Conservation (phyloP, 2,797 vertebrate genomes). For the Podarcis lilfordi region DNA sequence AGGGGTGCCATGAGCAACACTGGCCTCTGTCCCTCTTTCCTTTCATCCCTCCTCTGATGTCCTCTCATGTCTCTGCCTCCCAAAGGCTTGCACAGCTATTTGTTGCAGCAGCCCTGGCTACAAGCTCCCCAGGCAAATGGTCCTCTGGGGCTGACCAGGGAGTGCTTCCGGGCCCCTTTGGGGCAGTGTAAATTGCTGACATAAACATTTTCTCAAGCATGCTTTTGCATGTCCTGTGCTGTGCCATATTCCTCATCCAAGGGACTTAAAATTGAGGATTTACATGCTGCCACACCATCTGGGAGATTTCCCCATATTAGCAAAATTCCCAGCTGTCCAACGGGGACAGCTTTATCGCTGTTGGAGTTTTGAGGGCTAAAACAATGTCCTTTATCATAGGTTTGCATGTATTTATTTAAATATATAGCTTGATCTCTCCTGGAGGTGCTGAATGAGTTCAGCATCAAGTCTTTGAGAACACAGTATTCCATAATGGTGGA, state of each 20-base stretch:
- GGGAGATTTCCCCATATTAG: constrained; percentile 19
- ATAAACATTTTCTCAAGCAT: neutral
- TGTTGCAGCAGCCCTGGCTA: too few relatives aligned
- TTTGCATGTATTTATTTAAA: constrained; percentile 7
- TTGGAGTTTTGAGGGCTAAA: constrained; percentile 23
- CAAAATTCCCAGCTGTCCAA: constrained; percentile 44
- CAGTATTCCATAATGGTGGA: neutral
- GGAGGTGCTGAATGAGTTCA: neutral
- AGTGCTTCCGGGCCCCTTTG: too few relatives aligned
- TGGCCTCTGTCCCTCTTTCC: too few relatives aligned
- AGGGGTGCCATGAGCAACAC: too few relatives aligned
- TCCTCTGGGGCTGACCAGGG: too few relatives aligned
- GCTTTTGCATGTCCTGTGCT: neutral
- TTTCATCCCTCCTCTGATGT: too few relatives aligned
- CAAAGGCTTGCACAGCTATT: too few relatives aligned
- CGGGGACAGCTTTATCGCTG: constrained; percentile 30
- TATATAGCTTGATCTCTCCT: neutral
- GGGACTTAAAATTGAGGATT: constrained; percentile 12
- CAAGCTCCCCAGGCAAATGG: too few relatives aligned
- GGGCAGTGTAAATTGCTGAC: neutral
- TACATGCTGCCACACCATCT: constrained; percentile 49
- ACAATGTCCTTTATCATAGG: constrained; percentile 8
- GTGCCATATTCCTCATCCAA: constrained; percentile 17
- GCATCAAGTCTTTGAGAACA: neutral
- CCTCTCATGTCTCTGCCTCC: too few relatives aligned